Conservation (phyloP, 2,888 invertebrate genomes). For the Eubasilissa splendida region DNA sequence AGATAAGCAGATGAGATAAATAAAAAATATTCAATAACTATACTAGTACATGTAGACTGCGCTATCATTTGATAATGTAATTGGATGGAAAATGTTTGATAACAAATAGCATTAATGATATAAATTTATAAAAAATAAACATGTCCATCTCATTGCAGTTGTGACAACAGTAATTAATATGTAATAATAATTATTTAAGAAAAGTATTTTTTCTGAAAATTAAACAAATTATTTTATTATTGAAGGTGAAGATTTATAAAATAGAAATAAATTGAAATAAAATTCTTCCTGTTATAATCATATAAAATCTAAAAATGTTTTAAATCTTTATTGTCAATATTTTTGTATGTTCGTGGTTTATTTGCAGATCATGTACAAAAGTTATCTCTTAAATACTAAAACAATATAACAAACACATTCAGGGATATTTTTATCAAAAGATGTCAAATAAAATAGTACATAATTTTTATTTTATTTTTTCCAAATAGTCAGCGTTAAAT, state of each 20-base stretch:
- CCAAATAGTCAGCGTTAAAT: not conserved
- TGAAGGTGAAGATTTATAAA: too few species aligned
- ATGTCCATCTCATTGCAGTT: not conserved
- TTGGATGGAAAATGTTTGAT: too few species aligned
- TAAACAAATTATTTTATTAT: too few species aligned
- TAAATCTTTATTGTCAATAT: slow-evolving; percentile 27
- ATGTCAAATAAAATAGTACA: not conserved
- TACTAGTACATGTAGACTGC: too few species aligned
- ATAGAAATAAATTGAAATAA: too few species aligned
- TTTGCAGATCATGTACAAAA: too few species aligned
- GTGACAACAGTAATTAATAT: not conserved
- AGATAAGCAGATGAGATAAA: too few species aligned
- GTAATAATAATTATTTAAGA: too few species aligned
- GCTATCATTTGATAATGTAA: too few species aligned
- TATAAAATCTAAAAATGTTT: slow-evolving; percentile 16
- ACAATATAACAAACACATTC: not conserved
- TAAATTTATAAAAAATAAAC: not conserved
- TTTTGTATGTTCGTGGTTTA: not conserved
- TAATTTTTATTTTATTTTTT: not conserved
- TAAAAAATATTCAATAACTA: too few species aligned
- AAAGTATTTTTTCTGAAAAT: too few species aligned
- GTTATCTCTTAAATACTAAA: not conserved
- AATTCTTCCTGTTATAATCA: not conserved
- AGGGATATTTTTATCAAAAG: not conserved
- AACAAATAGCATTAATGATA: too few species aligned